phyloP scores from a whole-genome alignment of 2,888 invertebrate genomes.

The Lasioglossum lativentre region DNA sequence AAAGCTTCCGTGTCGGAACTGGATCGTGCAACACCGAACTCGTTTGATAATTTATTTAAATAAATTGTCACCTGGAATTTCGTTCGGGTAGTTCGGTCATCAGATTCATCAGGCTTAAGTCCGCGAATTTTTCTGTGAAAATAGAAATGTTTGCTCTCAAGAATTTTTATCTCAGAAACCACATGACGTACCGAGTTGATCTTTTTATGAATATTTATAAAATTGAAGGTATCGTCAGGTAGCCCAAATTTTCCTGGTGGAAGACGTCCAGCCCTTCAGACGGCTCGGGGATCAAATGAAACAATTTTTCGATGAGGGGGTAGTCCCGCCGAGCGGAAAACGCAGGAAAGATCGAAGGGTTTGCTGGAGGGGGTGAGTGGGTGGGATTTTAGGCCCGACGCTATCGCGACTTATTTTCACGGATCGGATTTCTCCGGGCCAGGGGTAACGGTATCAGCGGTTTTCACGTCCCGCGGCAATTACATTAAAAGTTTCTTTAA shows the following conservation, averaged over 20 bases:
- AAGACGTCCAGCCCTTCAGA: neutral
- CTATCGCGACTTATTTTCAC: slow-evolving; percentile 75
- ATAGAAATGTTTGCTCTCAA: neutral
- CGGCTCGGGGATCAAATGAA: slow-evolving; percentile 47
- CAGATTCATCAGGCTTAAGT: neutral
- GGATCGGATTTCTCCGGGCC: slow-evolving; percentile 72
- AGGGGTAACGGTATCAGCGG: slow-evolving; percentile 77
- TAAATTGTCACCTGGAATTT: neutral
- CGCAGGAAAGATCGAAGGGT: slow-evolving; percentile 18
- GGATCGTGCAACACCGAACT: neutral
- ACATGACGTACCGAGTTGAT: neutral
- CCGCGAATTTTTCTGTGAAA: neutral
- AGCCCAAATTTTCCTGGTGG: neutral
- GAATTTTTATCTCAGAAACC: neutral
- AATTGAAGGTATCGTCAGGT: neutral
- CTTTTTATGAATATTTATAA: neutral
- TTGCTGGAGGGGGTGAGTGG: slow-evolving; percentile 45
- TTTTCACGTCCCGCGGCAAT: slow-evolving; percentile 78
- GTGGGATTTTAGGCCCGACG: slow-evolving; percentile 69
- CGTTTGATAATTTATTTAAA: neutral
- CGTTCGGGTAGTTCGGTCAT: neutral
- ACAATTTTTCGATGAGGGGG: slow-evolving; percentile 65
- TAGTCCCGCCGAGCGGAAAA: neutral
- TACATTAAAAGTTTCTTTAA: slow-evolving; percentile 79
- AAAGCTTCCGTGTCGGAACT: neutral